Evolutionary conservation across 1,140 invertebrate species (phyloP), one percentile per base, ranked within the genome.

Genomic region (Pollicipes pollicipes): DNA sequence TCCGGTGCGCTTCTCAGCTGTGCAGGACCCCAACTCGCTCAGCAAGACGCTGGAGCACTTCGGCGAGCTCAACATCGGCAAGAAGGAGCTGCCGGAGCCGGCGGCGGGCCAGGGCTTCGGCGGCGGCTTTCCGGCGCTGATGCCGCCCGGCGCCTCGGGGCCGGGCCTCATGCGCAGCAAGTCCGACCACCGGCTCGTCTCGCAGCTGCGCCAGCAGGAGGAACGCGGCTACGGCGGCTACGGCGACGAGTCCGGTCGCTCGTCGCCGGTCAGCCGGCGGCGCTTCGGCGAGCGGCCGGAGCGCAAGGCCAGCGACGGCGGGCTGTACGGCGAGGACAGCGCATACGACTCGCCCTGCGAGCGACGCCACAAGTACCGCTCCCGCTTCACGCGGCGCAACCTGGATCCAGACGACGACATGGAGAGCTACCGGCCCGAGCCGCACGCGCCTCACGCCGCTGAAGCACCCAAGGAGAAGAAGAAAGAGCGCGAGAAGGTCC

Each of bases 161-260:
- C 35, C 35, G 6, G 63, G 28, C 4, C 80, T 96, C 30, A 94
- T 94, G 86, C 84, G 93, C 74, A 93, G 91, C 72, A 95, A 96
- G 80, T 94, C 91, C 78, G 93, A 96, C 77, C 93, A 95, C 80
- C 84, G 93, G 35, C 80, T 96, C 66, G 92, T 93, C 17, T 86
- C 90, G 0, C 91, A 95, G 76, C 94, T 91, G 80, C 83, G 91
- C 32, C 88, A 91, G 76, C 88, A 91, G 79, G 90, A 93, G 79
- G 90, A 81, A 80, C 21, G 35, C 35, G 35, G 35, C 6, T 35
- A 35, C n/a, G n/a, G 37, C 27, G 84, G 64, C 29, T 76, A 76
- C 72, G 72, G 72, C 29, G 73, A 75, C 68, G 68, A 27, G 63
- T 72, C 75, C 66, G 75, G 73, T 29, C 70, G 72, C 35, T 73